These are phyloP conservation scores for Arge pagana DNA, from an alignment of 2,888 invertebrate genomes.

Conservation along the genomic window DNA sequence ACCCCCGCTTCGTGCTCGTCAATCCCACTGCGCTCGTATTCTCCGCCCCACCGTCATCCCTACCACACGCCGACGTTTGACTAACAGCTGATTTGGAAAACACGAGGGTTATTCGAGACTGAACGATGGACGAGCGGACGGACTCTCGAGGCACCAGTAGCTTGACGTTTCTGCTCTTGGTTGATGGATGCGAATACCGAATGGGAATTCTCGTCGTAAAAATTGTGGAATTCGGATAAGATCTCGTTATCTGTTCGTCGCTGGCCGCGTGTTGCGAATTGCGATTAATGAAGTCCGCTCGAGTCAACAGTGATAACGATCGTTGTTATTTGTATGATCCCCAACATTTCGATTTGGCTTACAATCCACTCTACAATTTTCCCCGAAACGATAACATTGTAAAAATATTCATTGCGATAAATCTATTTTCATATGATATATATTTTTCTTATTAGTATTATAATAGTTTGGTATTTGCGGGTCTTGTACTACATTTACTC, in stretches of 20 bases:
- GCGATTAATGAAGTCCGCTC: too few species aligned
- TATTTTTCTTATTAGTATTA: too few species aligned
- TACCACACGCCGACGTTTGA: conserved; percentile 21
- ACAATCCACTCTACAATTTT: too few species aligned
- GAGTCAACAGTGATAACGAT: too few species aligned
- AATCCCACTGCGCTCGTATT: conserved; percentile 17
- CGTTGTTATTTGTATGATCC: too few species aligned
- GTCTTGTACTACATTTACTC: too few species aligned
- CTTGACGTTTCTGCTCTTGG: too few species aligned
- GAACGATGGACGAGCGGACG: not conserved
- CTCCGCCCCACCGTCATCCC: conserved; percentile 31
- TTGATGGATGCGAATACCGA: not conserved
- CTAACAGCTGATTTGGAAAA: conserved; percentile 53
- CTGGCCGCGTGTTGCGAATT: conserved; percentile 15
- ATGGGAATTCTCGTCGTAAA: not conserved
- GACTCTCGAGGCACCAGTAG: not conserved
- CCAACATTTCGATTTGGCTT: too few species aligned
- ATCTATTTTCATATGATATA: too few species aligned
- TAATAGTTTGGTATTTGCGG: too few species aligned
- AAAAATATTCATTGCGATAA: too few species aligned
- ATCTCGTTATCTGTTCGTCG: conserved; percentile 12
- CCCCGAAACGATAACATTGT: too few species aligned
- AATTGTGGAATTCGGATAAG: conserved; percentile 9
- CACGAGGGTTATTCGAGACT: conserved; percentile 32
- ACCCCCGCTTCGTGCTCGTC: conserved; percentile 16